These are phyloP conservation scores for Tricholaema leucomelas DNA, from an alignment of 2,113 vertebrate species.

Conservation along the genomic window DNA sequence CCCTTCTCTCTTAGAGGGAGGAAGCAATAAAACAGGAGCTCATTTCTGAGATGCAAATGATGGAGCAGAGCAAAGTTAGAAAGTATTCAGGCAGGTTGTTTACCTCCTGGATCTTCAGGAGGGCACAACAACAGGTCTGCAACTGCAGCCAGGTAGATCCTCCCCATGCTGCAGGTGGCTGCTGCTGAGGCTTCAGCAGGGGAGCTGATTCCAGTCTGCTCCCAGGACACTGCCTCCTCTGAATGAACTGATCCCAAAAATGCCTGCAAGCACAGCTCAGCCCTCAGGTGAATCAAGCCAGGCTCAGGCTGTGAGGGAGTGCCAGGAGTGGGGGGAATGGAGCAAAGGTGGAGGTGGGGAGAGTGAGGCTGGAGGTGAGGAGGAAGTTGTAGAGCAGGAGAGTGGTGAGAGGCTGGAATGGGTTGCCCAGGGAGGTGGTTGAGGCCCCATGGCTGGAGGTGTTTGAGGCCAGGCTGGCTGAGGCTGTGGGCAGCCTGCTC, in stretches of 20 bases:
- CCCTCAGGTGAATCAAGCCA: background rate
- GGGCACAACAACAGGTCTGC: background rate
- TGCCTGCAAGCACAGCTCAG: background rate
- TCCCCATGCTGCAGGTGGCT: background rate
- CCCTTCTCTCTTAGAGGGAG: background rate
- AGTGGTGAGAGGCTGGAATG: too few relatives aligned
- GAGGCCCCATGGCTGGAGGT: too few relatives aligned
- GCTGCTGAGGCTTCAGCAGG: background rate
- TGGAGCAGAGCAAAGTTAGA: background rate
- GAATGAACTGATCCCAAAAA: background rate
- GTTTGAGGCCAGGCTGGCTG: too few relatives aligned
- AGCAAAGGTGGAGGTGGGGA: too few relatives aligned
- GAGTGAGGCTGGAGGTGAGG: too few relatives aligned
- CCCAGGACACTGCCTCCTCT: background rate
- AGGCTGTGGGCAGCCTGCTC: too few relatives aligned
- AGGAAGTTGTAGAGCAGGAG: too few relatives aligned
- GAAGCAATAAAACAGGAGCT: background rate
- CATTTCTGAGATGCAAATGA: background rate
- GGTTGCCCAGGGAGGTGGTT: too few relatives aligned
- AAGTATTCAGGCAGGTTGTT: background rate
- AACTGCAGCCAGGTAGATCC: background rate
- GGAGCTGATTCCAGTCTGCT: background rate
- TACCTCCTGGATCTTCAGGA: background rate
- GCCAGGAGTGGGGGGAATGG: too few relatives aligned
- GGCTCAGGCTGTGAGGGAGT: background rate